These are phyloP conservation scores for Streptopelia turtur DNA, from an alignment of 2,797 vertebrate genomes.

Conservation along the genomic window DNA sequence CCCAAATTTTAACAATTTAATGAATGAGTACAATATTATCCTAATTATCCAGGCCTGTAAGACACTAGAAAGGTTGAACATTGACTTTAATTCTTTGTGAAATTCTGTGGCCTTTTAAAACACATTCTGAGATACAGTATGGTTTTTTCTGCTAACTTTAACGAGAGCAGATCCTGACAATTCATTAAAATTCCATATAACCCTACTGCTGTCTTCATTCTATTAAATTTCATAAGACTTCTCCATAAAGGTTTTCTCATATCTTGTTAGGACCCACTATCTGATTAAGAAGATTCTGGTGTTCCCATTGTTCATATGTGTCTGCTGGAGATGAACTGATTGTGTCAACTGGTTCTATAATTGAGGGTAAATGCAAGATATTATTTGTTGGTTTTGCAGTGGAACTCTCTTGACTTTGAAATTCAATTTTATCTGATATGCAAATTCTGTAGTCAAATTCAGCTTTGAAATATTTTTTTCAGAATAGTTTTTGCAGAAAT, in stretches of 20 bases:
- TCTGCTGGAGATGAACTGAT: neutral
- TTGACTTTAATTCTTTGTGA: neutral
- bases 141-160: neutral
- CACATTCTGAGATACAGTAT: neutral
- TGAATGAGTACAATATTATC: neutral
- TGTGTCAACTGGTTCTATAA: neutral
- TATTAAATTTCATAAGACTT: neutral
- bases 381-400: neutral
- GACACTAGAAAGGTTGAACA: neutral
- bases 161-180: neutral
- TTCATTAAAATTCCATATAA: neutral
- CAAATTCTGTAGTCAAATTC: neutral
- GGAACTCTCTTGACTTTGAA: neutral
- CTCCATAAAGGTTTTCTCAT: neutral
- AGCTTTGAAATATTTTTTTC: neutral
- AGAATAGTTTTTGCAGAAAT: neutral
- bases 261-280: neutral
- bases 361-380: neutral
- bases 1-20: neutral
- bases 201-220: neutral
- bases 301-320: neutral
- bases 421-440: neutral
- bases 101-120: neutral
- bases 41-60: neutral
- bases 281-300: neutral